Evolutionary conservation across 2,797 vertebrate genomes (phyloP).

Genomic region (Holocentrus rufus): DNA sequence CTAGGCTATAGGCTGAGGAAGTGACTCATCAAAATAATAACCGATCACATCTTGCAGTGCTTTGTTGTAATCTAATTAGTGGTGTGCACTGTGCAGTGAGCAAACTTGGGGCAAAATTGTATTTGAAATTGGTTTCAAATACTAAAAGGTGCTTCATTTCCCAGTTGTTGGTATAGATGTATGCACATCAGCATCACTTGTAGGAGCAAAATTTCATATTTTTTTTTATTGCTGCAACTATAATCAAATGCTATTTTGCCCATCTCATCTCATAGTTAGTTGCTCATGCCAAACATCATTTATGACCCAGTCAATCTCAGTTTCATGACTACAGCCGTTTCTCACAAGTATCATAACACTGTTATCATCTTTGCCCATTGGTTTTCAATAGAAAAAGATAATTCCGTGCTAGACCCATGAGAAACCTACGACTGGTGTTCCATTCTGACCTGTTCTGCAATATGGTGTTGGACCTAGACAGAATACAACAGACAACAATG

Average conservation of each 20-base stretch:
- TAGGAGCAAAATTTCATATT: not conserved
- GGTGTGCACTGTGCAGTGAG: conserved; percentile 41
- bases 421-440: conserved; percentile 65
- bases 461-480: conserved; percentile 80
- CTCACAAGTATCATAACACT: conserved; percentile 32
- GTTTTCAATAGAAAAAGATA: conserved; percentile 27
- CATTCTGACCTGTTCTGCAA: conserved; percentile 82
- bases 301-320: conserved; percentile 36
- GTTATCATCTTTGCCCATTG: conserved; percentile 36
- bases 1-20: conserved; percentile 55
- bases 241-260: conserved; percentile 62
- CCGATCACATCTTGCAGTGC: conserved; percentile 50
- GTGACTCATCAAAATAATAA: conserved; percentile 59
- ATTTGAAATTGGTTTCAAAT: conserved; percentile 34
- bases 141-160: not conserved
- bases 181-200: not conserved
- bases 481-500: conserved; percentile 78
- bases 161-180: not conserved
- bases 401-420: conserved; percentile 42
- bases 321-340: conserved; percentile 22
- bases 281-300: conserved; percentile 30
- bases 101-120: conserved; percentile 59
- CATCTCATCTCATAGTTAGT: conserved; percentile 26
- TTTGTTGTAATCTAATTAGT: conserved; percentile 52
- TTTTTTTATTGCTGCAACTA: not conserved